A percentile compares a stretch with the other conserved stretches of the same genome.
Conservation (phyloP, 92 coral and sea anemone genomes). For the Diadumene lineata region DNA sequence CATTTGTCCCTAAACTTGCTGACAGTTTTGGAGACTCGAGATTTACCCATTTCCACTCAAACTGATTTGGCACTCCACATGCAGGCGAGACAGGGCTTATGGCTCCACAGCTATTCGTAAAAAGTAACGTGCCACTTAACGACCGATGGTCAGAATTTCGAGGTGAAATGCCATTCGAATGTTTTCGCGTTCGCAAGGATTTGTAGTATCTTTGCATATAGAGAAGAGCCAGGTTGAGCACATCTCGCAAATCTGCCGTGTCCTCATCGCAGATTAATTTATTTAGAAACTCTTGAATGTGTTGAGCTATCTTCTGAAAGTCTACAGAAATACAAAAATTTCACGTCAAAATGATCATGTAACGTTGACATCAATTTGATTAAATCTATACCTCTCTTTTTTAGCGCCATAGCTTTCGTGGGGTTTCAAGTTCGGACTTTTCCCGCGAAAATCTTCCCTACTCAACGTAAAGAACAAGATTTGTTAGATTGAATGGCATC, state of each 20-base stretch:
- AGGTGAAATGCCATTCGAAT: constrained; percentile 53
- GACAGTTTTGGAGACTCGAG: constrained; percentile 78
- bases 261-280: constrained; percentile 78
- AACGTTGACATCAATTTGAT: background rate
- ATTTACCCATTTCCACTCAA: constrained; percentile 89
- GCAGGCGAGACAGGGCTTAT: constrained; percentile 86
- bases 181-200: constrained; percentile 65
- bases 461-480: background rate
- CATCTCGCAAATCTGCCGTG: constrained; percentile 88
- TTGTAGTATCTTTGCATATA: constrained; percentile 87
- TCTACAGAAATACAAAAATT: constrained; percentile 38
- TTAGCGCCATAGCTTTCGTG: constrained; percentile 66
- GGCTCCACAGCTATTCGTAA: constrained; percentile 67
- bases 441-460: constrained; percentile 25
- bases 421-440: constrained; percentile 10
- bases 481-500: constrained; percentile 1
- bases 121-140: constrained; percentile 60
- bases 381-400: constrained; percentile 66
- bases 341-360: constrained; percentile 8
- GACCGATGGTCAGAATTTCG: constrained; percentile 42
- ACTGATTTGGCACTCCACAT: constrained; percentile 71
- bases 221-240: constrained; percentile 77
- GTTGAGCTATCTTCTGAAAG: constrained; percentile 82
- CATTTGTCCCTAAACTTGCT: constrained; percentile 78
- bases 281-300: constrained; percentile 74